phyloP scores from a whole-genome alignment of 2,797 vertebrate species.

The Nothura maculosa region DNA sequence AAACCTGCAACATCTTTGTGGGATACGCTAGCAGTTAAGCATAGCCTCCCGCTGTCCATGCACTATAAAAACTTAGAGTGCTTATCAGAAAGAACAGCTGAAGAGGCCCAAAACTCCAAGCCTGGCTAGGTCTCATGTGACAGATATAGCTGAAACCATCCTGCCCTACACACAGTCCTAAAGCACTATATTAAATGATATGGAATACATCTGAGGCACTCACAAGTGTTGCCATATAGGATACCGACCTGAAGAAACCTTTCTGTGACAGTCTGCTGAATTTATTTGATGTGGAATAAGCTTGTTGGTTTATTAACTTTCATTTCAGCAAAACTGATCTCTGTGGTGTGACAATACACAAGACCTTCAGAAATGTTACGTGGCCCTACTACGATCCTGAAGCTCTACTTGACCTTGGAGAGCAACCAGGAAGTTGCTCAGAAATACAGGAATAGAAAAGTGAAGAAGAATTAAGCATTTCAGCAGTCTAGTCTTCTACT shows the following conservation, averaged over 20 bases:
- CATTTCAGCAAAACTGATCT: not conserved
- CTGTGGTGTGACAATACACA: not conserved
- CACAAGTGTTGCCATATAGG: not conserved
- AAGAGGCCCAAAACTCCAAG: not conserved
- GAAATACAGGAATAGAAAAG: not conserved
- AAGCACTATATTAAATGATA: not conserved
- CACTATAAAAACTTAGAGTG: not conserved
- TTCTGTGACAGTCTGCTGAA: not conserved
- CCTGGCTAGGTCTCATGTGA: not conserved
- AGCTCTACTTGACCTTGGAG: not conserved
- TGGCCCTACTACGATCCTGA: not conserved
- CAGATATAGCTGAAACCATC: not conserved
- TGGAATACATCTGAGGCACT: not conserved
- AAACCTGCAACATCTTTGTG: not conserved
- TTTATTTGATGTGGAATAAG: not conserved
- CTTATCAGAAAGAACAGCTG: not conserved
- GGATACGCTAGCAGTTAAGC: not conserved
- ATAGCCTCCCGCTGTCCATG: not conserved
- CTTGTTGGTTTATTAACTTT: not conserved
- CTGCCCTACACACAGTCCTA: not conserved
- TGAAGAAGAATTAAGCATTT: no score
- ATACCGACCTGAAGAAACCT: not conserved
- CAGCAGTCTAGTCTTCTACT: not conserved
- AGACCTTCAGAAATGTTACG: not conserved
- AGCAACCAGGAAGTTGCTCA: not conserved